Evolutionary conservation across 2,797 vertebrate genomes (phyloP), one percentile per base, ranked within the genome.

Genomic region (Sebastiscus tertius): DNA sequence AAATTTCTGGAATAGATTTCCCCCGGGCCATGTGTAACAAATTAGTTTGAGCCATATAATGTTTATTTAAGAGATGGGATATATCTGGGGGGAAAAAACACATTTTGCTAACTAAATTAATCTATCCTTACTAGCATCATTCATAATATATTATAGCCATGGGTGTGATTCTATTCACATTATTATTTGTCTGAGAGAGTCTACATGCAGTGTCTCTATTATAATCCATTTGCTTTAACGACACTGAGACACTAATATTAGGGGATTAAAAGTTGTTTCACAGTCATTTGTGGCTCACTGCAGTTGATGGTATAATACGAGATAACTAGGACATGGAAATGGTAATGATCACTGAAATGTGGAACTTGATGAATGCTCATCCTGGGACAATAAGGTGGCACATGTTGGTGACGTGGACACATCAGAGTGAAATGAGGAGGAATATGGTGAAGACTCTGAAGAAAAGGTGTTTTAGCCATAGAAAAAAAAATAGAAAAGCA

Each of bases 71-170:
- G 56, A 75, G 77, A 87, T 71, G 29, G 60, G 79, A 72, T 83
- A 71, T 83, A 76, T 75, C 78, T 69, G 7, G 68, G 67, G 71
- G 75, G 22, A 26, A 36, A 82, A 64, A 69, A 75, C 36, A 81
- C 7, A 24, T 42, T 79, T 81, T 77, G 67, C 79, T 36, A 79
- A 86, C 64, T 88, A 82, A 88, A 88, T 65, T 64, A 79, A 42
- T 83, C 72, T 72, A 62, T 52, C 46, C 73, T 79, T 61, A 64
- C 27, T 55, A 77, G 79, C 62, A 72, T 90, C 81, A 88, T 88
- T 88, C 74, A 89, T 89, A 87, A 87, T 92, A 88, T 65, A 92
- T 89, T 54, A 90, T 74, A 89, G 84, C 88, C 84, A 87, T 64
- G 84, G 87, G 85, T 87, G 78, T 58, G 49, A 90, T 84, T 86